Base-by-base conservation (phyloP, 2,113 vertebrate genomes). In the Myotis brandtii region DNA sequence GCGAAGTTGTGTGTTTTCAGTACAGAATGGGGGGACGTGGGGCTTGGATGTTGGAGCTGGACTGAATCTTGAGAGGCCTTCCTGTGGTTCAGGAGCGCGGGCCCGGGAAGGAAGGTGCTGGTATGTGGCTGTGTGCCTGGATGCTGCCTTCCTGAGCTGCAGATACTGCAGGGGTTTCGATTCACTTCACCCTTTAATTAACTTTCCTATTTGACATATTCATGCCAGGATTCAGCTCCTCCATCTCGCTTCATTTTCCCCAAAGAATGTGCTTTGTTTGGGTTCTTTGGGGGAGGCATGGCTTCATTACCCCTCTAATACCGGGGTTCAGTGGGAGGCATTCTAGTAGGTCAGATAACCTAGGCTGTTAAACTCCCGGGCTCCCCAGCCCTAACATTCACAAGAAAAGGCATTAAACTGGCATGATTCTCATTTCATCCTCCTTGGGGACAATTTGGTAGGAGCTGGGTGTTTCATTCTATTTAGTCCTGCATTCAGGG, bases 121-220 rank as follows among this genome's bases (percentile, higher is more conserved):
- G 34, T 16, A 27, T 86, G 84, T 48, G 50, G 91, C 92, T 56
- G 21, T 40, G 79, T 76, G 64, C n/a, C 46, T 82, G 46, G 23
- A 1, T 90, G 2, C 70, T 85, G 43, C 79, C 91, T 46, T 81
- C 43, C 52, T 30, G 48, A 30, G 52, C 90, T 82, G 94, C 50
- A 97, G 95, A 66, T 77, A 73, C 79, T 91, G 66, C 82, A 69
- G 96, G 40, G 90, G 30, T 94, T 97, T 89, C 75, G 8, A 86
- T 96, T 95, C 86, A 52, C 91, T 93, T 96, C 59, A 95, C 96
- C 94, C 97, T 95, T 91, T 94, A 97, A 95, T 97, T 96, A 97
- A 95, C 93, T 97, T 88, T 97, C 50, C 66, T 94, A 50, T 94
- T 48, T 95, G 83, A 86, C 84, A 59, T 32, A 64, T 91, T 73